Percentiles rank a stretch among this genome's conserved stretches.
Evolutionary conservation across 37 sponge, comb jelly and placozoan genomes (phyloP).

Genomic region (Chondrilla cf. caribensis): DNA sequence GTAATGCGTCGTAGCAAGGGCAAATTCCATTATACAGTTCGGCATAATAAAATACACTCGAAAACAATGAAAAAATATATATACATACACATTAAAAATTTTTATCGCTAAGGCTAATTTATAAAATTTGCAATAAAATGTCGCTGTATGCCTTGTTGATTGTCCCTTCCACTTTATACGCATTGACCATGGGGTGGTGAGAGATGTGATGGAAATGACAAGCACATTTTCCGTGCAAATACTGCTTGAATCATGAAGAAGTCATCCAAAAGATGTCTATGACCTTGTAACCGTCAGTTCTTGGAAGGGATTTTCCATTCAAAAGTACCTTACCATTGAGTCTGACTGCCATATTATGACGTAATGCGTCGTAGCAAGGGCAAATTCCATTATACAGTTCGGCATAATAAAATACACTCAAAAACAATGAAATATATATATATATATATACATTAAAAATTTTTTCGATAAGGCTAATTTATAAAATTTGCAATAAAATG

Average conservation of each 20-base stretch:
- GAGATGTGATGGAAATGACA: slow-evolving; percentile 42
- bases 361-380: not conserved
- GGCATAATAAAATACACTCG: too few species aligned
- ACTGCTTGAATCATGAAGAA: slow-evolving; percentile 23
- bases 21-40: not conserved
- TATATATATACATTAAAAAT: too few species aligned
- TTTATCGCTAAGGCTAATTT: too few species aligned
- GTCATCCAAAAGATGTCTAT: slow-evolving; percentile 38
- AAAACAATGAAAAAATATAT: too few species aligned
- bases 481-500: slow-evolving; percentile 39
- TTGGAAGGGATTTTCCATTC: not conserved
- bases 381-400: not conserved
- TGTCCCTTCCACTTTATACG: slow-evolving; percentile 42
- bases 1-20: not conserved
- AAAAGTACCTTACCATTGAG: not conserved
- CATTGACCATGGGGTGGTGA: slow-evolving; percentile 38
- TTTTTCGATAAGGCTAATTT: too few species aligned
- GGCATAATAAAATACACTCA: too few species aligned
- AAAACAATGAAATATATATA: too few species aligned
- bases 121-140: slow-evolving; percentile 39
- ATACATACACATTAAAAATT: too few species aligned
- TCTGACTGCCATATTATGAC: too few species aligned
- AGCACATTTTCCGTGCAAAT: slow-evolving; percentile 33
- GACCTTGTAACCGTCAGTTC: not conserved
- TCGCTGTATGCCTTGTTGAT: slow-evolving; percentile 30